Percentiles rank a stretch among this genome's conserved stretches.
Conservation (phyloP, 2,888 invertebrate species). For the Trissoscelio sp. region DNA sequence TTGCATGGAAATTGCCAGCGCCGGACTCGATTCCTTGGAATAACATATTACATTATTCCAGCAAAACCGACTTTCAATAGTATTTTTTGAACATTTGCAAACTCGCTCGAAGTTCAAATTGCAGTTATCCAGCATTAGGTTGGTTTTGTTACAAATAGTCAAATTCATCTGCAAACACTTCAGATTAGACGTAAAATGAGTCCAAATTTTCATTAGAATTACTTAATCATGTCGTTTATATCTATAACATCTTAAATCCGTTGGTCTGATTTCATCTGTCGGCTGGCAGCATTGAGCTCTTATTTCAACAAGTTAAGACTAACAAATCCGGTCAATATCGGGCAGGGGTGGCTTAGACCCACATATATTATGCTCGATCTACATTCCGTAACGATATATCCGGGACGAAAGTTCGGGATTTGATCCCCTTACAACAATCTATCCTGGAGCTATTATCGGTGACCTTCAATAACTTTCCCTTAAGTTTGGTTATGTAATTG, state of each 20-base stretch:
- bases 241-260: too few species aligned
- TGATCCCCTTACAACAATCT: constrained; percentile 26
- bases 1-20: constrained; percentile 23
- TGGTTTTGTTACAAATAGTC: too few species aligned
- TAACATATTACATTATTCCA: constrained; percentile 24
- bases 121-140: too few species aligned
- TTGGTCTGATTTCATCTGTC: background rate
- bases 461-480: constrained; percentile 40
- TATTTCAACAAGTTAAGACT: constrained; percentile 3
- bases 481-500: constrained; percentile 28
- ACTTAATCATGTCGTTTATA: too few species aligned
- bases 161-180: too few species aligned
- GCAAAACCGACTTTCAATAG: background rate
- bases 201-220: too few species aligned
- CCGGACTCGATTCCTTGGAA: background rate
- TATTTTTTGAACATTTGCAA: background rate
- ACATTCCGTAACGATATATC: constrained; percentile 23
- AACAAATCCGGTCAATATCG: constrained; percentile 12
- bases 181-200: too few species aligned
- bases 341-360: background rate
- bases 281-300: background rate
- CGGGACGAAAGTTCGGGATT: constrained; percentile 27
- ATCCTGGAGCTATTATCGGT: constrained; percentile 16
- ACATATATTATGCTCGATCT: constrained; percentile 22
- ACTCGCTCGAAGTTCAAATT: background rate